Percentiles rank a stretch among this genome's conserved stretches.
These are phyloP conservation scores for Sturnus vulgaris DNA, from an alignment of 2,113 vertebrate genomes.

Conservation along the genomic window DNA sequence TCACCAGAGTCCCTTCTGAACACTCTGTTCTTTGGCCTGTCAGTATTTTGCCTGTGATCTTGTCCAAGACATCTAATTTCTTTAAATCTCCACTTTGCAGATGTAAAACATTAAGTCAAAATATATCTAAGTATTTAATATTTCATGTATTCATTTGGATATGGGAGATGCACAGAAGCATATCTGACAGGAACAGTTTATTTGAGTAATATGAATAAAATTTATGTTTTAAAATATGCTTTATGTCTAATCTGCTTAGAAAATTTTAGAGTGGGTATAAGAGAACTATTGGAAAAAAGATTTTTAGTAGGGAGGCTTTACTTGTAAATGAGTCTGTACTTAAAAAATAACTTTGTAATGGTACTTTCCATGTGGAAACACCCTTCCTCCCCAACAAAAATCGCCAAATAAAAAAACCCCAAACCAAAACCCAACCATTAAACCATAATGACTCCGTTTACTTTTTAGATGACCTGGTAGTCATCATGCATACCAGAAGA, in stretches of 20 bases:
- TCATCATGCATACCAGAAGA: neutral
- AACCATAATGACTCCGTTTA: neutral
- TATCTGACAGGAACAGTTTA: neutral
- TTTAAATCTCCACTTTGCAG: neutral
- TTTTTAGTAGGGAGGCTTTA: neutral
- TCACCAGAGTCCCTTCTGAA: neutral
- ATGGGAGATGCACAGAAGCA: neutral
- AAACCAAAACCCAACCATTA: neutral
- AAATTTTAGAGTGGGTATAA: neutral
- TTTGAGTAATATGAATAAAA: neutral
- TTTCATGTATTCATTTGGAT: neutral
- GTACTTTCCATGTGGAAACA: neutral
- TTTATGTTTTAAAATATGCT: neutral
- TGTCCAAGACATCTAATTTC: neutral
- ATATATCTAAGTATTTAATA: neutral
- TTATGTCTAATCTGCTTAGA: neutral
- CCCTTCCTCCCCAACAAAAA: accelerated
- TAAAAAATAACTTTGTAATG: neutral
- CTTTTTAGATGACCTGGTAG: neutral
- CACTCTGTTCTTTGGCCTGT: neutral
- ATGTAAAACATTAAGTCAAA: neutral
- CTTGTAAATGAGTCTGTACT: neutral
- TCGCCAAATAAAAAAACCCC: neutral
- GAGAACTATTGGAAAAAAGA: neutral
- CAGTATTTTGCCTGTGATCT: neutral